A percentile compares a stretch with the other conserved stretches of the same genome.
Conservation (phyloP, 2,797 vertebrate species). For the Rhabdophis nuchalis region DNA sequence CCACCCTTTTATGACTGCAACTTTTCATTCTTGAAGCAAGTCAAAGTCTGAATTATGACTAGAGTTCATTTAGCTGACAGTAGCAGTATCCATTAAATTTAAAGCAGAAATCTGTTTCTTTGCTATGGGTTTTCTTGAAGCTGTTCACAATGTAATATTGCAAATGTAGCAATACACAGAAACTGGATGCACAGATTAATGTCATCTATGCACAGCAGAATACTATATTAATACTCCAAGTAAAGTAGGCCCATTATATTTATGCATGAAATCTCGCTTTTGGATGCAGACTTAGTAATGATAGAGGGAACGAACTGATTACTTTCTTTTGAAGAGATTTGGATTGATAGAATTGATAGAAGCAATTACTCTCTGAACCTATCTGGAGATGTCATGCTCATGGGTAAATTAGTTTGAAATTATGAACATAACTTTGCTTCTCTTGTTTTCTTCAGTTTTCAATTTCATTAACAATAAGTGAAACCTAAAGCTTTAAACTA, state of each 20-base stretch:
- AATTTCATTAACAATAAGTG: neutral
- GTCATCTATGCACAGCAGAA: neutral
- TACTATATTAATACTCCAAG: neutral
- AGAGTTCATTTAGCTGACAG: conserved; percentile 3
- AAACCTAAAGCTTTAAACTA: neutral
- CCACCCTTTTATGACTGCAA: neutral
- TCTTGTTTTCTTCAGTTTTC: neutral
- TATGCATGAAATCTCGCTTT: neutral
- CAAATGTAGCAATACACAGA: neutral
- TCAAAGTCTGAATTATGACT: conserved; percentile 9
- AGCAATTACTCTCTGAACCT: neutral
- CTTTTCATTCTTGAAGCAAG: neutral
- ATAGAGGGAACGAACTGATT: too few relatives aligned
- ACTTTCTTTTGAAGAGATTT: neutral
- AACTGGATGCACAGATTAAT: rapidly evolving
- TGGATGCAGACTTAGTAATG: neutral
- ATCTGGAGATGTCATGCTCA: neutral
- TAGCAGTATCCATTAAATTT: neutral
- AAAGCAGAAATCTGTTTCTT: rapidly evolving
- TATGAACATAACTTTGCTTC: neutral
- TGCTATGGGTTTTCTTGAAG: neutral
- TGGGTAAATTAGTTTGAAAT: neutral
- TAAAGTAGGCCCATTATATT: neutral
- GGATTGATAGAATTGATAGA: neutral
- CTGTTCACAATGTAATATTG: neutral